Evolutionary conservation across 2,888 invertebrate genomes (phyloP), one percentile per base, ranked within the genome.

Genomic region (Syrista parreyssii): DNA sequence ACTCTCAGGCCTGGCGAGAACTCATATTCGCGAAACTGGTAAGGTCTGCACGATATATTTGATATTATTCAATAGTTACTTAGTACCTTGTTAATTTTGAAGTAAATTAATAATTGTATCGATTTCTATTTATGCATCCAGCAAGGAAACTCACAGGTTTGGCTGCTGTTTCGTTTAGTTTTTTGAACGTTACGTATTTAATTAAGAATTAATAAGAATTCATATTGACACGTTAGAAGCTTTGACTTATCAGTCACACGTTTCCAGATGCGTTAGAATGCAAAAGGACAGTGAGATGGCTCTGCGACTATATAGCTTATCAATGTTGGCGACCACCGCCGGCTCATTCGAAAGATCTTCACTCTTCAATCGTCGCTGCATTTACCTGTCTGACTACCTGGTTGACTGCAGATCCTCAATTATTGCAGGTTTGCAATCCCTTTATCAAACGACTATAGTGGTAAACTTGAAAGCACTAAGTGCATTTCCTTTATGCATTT

Each of bases 271-370:
- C 96, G 76, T 92, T 97, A 87, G 97, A 98, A 92, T 97, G 97
- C 90, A 96, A 97, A 92, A 94, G 97, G 88, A 97, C 97, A 23
- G 98, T 99, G 33, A 98, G 98, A 88, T 99, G 98, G 97, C 95
- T 99, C 79, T 99, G 99, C 92, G 98, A 99, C 93, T 99, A 99
- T 92, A 98, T 99, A 87, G 96, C 97, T 77, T 96, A 97, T 91
- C 98, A 98, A 91, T 98, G 98, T 93, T 97, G 97, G 87, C 95
- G 98, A 82, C 99, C 98, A 77, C 99, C 97, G 77, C 98, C 95
- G 79, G 97, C 96, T 72, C 98, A 98, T 92, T 98, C 97, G 75
- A 97, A 98, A 91, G 98, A 98, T 93, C 93, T 98, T 83, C 98
- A 99, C 92, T 98, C 98, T 33, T 97, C 98, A 74, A 97, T 98